phyloP scores from a whole-genome alignment of 2,113 vertebrate species.

The Caranx melampygus region DNA sequence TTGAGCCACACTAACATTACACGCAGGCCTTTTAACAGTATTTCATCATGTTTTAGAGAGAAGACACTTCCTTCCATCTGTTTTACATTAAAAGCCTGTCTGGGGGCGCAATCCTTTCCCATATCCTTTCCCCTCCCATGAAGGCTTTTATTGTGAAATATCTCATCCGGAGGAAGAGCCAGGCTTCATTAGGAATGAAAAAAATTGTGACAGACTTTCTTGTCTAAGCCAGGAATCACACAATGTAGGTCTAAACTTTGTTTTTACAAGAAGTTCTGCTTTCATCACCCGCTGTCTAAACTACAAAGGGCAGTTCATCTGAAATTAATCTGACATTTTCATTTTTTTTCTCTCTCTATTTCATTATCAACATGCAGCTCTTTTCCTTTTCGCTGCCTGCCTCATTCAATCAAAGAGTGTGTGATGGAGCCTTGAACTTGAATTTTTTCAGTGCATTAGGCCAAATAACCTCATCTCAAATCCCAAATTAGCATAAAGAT shows the following conservation, averaged over 20 bases:
- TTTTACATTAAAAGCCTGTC: constrained; percentile 20
- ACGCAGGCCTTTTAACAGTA: background rate
- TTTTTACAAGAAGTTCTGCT: background rate
- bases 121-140: background rate
- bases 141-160: constrained; percentile 22
- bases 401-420: background rate
- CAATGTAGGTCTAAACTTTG: background rate
- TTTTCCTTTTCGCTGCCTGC: background rate
- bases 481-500: constrained; percentile 46
- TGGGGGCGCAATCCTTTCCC: background rate
- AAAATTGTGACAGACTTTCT: background rate
- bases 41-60: no score
- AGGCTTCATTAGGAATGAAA: background rate
- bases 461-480: constrained; percentile 51
- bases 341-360: constrained; percentile 1
- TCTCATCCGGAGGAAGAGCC: constrained; percentile 16
- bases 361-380: background rate
- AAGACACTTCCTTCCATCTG: background rate
- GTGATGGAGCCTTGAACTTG: background rate
- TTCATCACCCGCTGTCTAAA: background rate
- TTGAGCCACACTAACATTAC: background rate
- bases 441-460: constrained; percentile 48
- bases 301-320: background rate
- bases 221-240: background rate
- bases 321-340: background rate